phyloP scores from a whole-genome alignment of 92 coral and sea anemone species.

The Zoanthus gigantus region DNA sequence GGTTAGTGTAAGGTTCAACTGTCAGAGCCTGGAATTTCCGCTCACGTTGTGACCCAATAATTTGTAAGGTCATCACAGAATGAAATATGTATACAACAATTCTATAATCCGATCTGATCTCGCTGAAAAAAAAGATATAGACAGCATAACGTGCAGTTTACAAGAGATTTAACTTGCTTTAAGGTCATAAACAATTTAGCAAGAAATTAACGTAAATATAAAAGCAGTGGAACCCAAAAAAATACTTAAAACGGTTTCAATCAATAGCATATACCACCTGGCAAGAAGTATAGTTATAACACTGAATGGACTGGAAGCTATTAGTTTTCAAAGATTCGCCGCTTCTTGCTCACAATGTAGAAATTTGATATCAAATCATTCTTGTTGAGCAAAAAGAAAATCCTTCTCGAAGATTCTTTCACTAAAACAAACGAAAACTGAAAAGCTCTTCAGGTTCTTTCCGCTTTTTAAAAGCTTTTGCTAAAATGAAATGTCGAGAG shows the following conservation, averaged over 20 bases:
- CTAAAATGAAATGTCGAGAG: not conserved
- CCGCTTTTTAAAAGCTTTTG: not conserved
- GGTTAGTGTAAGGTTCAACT: slow-evolving; percentile 30
- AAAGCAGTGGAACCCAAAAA: slow-evolving; percentile 28
- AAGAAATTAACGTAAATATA: not conserved
- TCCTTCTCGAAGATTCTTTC: slow-evolving; percentile 40
- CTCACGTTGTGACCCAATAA: slow-evolving; percentile 65
- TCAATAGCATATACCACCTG: slow-evolving; percentile 65
- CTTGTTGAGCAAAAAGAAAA: not conserved
- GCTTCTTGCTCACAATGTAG: slow-evolving; percentile 47
- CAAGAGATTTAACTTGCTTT: not conserved
- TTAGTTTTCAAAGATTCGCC: slow-evolving; percentile 75
- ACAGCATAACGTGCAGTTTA: slow-evolving; percentile 4
- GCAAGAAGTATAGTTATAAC: slow-evolving; percentile 42
- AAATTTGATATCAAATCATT: slow-evolving; percentile 34
- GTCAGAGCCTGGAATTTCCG: slow-evolving; percentile 39
- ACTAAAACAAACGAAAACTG: not conserved
- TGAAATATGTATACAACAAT: slow-evolving; percentile 65
- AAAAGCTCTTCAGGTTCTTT: not conserved
- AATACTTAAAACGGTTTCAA: slow-evolving; percentile 46
- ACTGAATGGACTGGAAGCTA: slow-evolving; percentile 54
- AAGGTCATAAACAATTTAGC: not conserved
- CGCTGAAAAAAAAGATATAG: slow-evolving; percentile 32
- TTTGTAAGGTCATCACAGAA: slow-evolving; percentile 72
- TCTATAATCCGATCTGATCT: slow-evolving; percentile 45